Evolutionary conservation across 2,113 vertebrate species (phyloP), one percentile per base, ranked within the genome.

Genomic region (Chaetodon auriga): DNA sequence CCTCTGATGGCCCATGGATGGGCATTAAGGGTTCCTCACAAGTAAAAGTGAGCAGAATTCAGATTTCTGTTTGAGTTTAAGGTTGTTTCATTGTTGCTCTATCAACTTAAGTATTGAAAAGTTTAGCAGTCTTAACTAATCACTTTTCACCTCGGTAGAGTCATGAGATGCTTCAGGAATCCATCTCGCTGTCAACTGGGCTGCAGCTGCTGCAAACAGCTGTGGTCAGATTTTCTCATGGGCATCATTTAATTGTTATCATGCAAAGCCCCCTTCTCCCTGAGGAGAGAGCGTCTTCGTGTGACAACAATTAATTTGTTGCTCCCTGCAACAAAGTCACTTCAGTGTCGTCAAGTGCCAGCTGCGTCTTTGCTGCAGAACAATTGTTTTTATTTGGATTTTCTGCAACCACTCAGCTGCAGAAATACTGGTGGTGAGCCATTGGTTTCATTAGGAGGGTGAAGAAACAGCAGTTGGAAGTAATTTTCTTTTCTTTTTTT

Each of bases 121-220:
- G 30, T 6, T 23, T 3, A 41, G 12, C 48, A 36, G 72, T 48
- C 19, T 5, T 60, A 21, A 63, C 35, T 48, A 10, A 14, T 76
- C 62, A 41, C 45, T n/a, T 77, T 77, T 61, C 58, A 60, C 53
- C 19, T 62, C 13, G 5, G 57, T 64, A 21, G 6, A 63, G 38
- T 63, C 69, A 60, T 0, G 16, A 78, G 21, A 63, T 11, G 54
- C 38, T 79, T n/a, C 45, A 55, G 60, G 75, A 78, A 68, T 75
- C 65, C 41, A 7, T 35, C 60, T 46, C 16, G 55, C 64, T 25
- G n/a, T 83, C 75, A 68, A n/a, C 14, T 49, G 2, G 46, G 58
- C 43, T 8, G 60, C 84, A 93, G 89, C 86, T 90, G 89, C 75
- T 51, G 72, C 55, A 64, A 76, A 80, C 89, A 92, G 82, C 88